Evolutionary conservation across 2,113 vertebrate genomes (phyloP).

Genomic region (Burhinus oedicnemus): DNA sequence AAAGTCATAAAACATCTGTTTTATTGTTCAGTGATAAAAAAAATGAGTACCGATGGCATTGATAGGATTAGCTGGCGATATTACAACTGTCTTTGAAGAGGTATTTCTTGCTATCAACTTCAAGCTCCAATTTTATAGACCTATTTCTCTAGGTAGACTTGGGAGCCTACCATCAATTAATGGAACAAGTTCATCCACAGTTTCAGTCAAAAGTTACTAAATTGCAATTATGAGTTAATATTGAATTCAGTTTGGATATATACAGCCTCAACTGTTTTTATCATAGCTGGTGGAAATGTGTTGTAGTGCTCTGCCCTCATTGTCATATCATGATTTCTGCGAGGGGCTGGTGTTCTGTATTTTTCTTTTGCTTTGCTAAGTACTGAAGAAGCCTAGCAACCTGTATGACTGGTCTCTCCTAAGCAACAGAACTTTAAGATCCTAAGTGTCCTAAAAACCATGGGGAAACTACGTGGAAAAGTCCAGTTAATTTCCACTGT

Average conservation of each 20-base stretch:
- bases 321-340: neutral
- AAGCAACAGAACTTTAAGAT: neutral
- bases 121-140: neutral
- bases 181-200: neutral
- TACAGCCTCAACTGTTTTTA: neutral
- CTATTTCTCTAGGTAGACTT: neutral
- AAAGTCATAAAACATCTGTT: neutral
- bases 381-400: neutral
- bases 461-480: neutral
- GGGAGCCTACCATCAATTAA: neutral
- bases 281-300: accelerated
- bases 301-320: neutral
- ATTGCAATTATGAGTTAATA: neutral
- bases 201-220: neutral
- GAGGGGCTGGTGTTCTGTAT: accelerated
- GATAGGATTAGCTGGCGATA: neutral
- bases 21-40: neutral
- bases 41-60: neutral
- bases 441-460: neutral
- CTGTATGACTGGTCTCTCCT: neutral
- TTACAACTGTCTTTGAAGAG: neutral
- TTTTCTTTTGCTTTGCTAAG: neutral
- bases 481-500: neutral
- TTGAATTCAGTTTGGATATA: neutral
- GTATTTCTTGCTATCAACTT: neutral